Percentiles rank a stretch among this genome's conserved stretches.
Evolutionary conservation across 2,888 invertebrate species (phyloP).

Genomic region (Geotrupes spiniger): DNA sequence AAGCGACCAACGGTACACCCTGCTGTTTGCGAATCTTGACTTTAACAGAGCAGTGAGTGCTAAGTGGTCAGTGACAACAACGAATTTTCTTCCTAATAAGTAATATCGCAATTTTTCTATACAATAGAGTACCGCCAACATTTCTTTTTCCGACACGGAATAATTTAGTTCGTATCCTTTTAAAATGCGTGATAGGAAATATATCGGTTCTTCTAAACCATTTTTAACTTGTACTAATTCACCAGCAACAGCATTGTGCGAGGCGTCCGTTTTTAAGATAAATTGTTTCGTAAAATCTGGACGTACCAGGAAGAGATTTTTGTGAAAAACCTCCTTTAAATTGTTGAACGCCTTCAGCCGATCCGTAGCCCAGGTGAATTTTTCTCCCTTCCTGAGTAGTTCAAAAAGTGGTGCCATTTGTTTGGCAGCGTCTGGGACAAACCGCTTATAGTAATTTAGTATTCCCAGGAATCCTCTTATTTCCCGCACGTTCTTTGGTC

Average conservation of each 20-base stretch:
- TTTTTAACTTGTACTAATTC: slow-evolving; percentile 1
- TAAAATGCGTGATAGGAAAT: slow-evolving; percentile 4
- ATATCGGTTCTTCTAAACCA: slow-evolving; percentile 1
- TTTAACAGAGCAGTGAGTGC: slow-evolving; percentile 2
- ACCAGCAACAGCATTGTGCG: not conserved
- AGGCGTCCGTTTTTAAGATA: slow-evolving; percentile 1
- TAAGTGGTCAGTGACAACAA: not conserved
- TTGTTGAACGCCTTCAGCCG: slow-evolving; percentile 2
- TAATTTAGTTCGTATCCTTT: not conserved
- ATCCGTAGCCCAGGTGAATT: slow-evolving; percentile 5
- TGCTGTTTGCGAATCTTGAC: not conserved
- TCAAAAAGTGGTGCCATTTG: not conserved
- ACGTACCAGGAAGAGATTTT: not conserved
- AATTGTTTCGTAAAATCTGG: slow-evolving; percentile 4
- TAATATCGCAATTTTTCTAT: slow-evolving; percentile 1
- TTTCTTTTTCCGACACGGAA: slow-evolving; percentile 5
- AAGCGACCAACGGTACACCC: slow-evolving; percentile 1
- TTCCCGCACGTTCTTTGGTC: slow-evolving; percentile 1
- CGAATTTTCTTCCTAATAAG: slow-evolving; percentile 1
- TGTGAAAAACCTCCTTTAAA: slow-evolving; percentile 3
- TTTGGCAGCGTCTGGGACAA: not conserved
- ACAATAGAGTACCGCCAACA: slow-evolving; percentile 1
- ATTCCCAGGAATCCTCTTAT: slow-evolving; percentile 7
- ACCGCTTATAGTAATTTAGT: slow-evolving; percentile 6
- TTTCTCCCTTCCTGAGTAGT: slow-evolving; percentile 4